Percentiles rank a stretch among this genome's conserved stretches.
These are phyloP conservation scores for Canis aureus DNA, from an alignment of 2,113 vertebrate genomes.

Conservation along the genomic window DNA sequence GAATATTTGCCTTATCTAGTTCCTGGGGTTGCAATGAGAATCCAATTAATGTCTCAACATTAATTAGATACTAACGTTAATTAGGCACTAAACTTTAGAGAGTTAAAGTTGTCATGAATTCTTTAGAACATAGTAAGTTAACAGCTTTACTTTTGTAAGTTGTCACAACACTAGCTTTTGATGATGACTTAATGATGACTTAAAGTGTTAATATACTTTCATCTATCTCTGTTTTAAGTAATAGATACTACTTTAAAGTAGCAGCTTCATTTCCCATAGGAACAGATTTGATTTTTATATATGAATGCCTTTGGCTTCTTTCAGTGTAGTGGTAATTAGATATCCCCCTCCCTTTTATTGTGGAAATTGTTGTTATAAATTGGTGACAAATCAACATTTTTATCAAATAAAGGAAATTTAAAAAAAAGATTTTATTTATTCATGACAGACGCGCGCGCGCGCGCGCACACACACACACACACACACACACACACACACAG, in stretches of 20 bases:
- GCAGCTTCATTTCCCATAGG: background rate
- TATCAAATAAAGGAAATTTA: background rate
- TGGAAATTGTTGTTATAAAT: conserved; percentile 28
- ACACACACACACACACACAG: too few relatives aligned
- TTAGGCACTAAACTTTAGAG: background rate
- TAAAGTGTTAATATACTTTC: background rate
- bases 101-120: conserved; percentile 8
- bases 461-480: too few relatives aligned
- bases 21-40: background rate
- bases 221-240: background rate
- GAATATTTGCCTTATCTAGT: background rate
- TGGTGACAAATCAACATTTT: background rate
- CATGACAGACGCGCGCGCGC: too few relatives aligned
- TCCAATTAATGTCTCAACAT: background rate
- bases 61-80: conserved; percentile 13
- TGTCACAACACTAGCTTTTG: background rate
- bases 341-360: background rate
- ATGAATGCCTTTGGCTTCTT: conserved; percentile 22
- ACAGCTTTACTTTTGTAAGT: background rate
- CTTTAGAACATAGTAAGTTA: background rate
- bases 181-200: background rate
- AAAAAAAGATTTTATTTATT: too few relatives aligned
- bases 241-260: background rate
- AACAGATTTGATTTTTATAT: background rate
- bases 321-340: background rate